Conservation (phyloP, 1,140 invertebrate species). For the Scaptomyza pallida region DNA sequence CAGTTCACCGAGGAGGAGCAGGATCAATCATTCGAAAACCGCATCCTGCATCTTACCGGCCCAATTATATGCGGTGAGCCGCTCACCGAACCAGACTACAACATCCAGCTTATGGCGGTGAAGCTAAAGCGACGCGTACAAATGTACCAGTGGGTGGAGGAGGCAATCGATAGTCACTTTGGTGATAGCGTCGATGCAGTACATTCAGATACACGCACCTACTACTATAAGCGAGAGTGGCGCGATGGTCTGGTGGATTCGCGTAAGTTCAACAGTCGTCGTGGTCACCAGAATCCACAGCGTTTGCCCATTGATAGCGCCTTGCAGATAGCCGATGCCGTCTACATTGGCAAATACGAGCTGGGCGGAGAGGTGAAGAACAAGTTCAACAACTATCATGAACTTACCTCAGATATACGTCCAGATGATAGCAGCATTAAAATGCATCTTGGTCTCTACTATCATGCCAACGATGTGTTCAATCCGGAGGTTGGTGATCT, state of each 20-base stretch:
- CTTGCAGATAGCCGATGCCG: conserved; percentile 86
- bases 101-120: conserved; percentile 89
- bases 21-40: conserved; percentile 88
- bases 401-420: conserved; percentile 92
- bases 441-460: conserved; percentile 93
- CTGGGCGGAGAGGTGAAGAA: conserved; percentile 87
- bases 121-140: conserved; percentile 91
- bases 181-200: conserved; percentile 69
- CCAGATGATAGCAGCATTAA: conserved; percentile 92
- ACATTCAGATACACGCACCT: conserved; percentile 85
- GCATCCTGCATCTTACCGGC: conserved; percentile 91
- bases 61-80: conserved; percentile 90
- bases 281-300: conserved; percentile 91
- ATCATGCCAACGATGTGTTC: conserved; percentile 91
- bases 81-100: conserved; percentile 91
- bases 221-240: conserved; percentile 93
- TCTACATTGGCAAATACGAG: conserved; percentile 86
- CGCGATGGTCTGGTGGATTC: conserved; percentile 92
- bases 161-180: conserved; percentile 85
- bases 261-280: conserved; percentile 88
- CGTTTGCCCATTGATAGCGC: conserved; percentile 87
- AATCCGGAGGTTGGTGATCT: conserved; percentile 93
- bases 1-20: conserved; percentile 85
- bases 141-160: conserved; percentile 97
- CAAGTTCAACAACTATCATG: conserved; percentile 90